These are phyloP conservation scores for Acanthochromis polyacanthus DNA, from an alignment of 2,113 vertebrate species.

Conservation along the genomic window DNA sequence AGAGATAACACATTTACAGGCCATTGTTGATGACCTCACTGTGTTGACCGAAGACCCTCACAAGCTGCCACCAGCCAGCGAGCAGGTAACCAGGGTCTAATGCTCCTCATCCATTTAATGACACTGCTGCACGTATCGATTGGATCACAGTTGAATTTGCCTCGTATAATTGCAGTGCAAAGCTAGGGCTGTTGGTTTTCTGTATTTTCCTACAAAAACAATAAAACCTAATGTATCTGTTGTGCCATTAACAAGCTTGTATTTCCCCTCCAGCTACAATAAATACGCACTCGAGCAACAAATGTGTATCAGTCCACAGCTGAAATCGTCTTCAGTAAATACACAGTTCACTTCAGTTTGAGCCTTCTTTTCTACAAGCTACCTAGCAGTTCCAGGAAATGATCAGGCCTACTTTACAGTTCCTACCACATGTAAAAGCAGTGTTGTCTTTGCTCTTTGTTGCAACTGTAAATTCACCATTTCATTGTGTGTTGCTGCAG, in stretches of 20 bases:
- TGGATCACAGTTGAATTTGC: background rate
- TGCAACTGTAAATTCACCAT: background rate
- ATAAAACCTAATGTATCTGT: background rate
- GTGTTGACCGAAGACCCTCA: slow-evolving; percentile 94
- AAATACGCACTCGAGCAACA: background rate
- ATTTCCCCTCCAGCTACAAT: background rate
- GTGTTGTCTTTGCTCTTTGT: background rate
- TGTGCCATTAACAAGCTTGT: background rate
- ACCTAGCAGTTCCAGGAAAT: background rate
- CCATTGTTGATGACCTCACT: slow-evolving; percentile 95
- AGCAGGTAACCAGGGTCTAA: slow-evolving; percentile 87
- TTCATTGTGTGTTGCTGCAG: slow-evolving; percentile 76
- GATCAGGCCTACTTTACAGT: background rate
- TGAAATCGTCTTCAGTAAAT: background rate
- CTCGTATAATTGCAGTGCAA: background rate
- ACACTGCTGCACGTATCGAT: background rate
- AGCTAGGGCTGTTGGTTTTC: background rate
- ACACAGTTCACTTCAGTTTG: background rate
- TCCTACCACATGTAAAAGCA: background rate
- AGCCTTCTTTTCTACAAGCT: background rate
- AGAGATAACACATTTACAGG: slow-evolving; percentile 97
- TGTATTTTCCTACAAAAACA: background rate
- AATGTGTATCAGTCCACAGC: background rate
- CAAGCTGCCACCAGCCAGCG: slow-evolving; percentile 95
- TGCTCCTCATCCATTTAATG: background rate